These are phyloP conservation scores for Bradypodion ventrale DNA, from an alignment of 2,797 vertebrate genomes.

Conservation along the genomic window DNA sequence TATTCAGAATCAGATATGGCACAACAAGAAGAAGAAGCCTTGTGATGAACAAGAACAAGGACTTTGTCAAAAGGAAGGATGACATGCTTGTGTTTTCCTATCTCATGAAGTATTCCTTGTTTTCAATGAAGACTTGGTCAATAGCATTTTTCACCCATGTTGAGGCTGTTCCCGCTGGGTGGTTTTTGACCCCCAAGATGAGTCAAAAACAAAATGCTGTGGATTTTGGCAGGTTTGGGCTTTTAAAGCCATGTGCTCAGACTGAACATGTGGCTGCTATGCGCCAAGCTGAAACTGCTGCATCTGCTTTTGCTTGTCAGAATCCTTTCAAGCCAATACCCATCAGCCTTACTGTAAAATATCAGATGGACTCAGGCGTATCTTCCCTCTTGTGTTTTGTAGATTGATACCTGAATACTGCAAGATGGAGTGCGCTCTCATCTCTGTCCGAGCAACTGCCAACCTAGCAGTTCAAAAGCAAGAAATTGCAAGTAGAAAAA, in stretches of 20 bases:
- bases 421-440: too few relatives aligned
- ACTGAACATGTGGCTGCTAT: slow-evolving; percentile 60
- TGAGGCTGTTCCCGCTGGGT: not conserved
- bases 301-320: slow-evolving; percentile 41
- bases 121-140: not conserved
- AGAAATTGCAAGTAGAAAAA: too few relatives aligned
- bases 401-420: too few relatives aligned
- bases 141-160: not conserved
- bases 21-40: too few relatives aligned
- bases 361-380: too few relatives aligned
- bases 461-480: not conserved
- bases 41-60: not conserved
- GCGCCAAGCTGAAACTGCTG: slow-evolving; percentile 36
- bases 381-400: too few relatives aligned
- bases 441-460: not conserved
- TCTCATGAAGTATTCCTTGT: not conserved
- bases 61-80: not conserved
- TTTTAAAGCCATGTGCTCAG: slow-evolving; percentile 49
- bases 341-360: slow-evolving; percentile 50
- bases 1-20: too few relatives aligned
- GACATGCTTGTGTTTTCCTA: not conserved
- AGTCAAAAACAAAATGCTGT: slow-evolving; percentile 1
- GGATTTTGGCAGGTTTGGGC: slow-evolving; percentile 36
- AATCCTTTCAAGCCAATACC: slow-evolving; percentile 55
- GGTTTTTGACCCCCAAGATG: not conserved